A percentile compares a stretch with the other conserved stretches of the same genome.
These are phyloP conservation scores for Eidolon dupreanum DNA, from an alignment of 2,797 vertebrate genomes.

Conservation along the genomic window DNA sequence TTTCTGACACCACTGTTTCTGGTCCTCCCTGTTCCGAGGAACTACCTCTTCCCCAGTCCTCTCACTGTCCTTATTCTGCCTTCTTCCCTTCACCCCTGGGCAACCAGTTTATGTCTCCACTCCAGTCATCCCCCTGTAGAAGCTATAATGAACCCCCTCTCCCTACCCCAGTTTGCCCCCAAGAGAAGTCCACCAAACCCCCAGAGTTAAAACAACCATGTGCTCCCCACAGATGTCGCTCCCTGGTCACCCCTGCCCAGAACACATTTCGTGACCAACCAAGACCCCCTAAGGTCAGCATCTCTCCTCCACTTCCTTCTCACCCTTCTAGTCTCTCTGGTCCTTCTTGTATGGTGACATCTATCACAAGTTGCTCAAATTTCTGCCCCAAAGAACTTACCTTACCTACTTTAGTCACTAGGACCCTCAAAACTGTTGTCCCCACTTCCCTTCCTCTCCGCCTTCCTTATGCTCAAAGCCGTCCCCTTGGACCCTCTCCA, in stretches of 20 bases:
- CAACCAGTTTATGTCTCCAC: constrained; percentile 48
- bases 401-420: neutral
- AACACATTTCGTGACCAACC: neutral
- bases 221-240: constrained; percentile 23
- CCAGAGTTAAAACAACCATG: constrained; percentile 22
- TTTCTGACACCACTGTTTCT: neutral
- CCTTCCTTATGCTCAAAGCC: constrained; percentile 42
- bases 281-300: neutral
- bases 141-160: constrained; percentile 56
- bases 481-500: neutral
- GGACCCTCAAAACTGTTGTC: constrained; percentile 33
- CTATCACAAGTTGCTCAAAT: constrained; percentile 53
- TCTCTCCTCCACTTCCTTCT: neutral
- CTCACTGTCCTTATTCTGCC: neutral
- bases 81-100: neutral
- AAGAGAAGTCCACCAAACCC: constrained; percentile 30
- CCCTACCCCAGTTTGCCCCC: neutral
- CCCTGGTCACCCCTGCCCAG: rapidly evolving
- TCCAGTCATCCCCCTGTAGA: constrained; percentile 9
- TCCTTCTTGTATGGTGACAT: constrained; percentile 12
- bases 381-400: constrained; percentile 33
- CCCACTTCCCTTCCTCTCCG: constrained; percentile 42
- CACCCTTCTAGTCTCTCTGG: rapidly evolving
- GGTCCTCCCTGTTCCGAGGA: neutral
- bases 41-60: neutral